These are phyloP conservation scores for Nyctibius grandis DNA, from an alignment of 2,797 vertebrate genomes.

Conservation along the genomic window DNA sequence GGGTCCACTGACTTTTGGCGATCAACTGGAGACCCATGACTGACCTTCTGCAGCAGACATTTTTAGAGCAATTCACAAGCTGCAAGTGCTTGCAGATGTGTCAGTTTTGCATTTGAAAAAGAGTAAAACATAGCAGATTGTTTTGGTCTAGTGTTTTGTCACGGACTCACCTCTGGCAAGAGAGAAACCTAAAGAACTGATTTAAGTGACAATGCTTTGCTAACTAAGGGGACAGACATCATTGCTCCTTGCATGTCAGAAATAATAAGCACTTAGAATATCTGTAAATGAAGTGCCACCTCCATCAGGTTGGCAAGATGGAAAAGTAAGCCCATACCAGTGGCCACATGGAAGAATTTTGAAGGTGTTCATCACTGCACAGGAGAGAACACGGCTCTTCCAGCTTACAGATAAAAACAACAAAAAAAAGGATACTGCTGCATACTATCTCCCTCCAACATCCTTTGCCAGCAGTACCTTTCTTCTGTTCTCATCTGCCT, in stretches of 20 bases:
- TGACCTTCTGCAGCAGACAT: not conserved
- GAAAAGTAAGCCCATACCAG: not conserved
- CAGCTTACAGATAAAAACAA: not conserved
- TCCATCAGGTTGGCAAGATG: not conserved
- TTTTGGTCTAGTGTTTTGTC: not conserved
- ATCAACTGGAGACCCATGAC: not conserved
- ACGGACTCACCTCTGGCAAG: not conserved
- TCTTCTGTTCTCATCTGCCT: rapidly evolving
- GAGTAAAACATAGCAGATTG: not conserved
- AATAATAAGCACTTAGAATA: not conserved
- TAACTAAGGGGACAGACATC: not conserved
- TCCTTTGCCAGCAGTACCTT: not conserved
- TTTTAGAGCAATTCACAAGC: not conserved
- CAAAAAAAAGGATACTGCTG: not conserved
- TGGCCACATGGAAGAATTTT: not conserved
- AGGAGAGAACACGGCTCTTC: not conserved
- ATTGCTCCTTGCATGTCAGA: not conserved
- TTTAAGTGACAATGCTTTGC: not conserved
- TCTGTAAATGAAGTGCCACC: not conserved
- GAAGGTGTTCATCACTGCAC: not conserved
- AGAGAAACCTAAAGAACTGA: not conserved
- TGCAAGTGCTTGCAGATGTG: not conserved
- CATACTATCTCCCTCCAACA: not conserved
- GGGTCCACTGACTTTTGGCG: not conserved
- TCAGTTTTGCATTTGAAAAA: not conserved